phyloP scores from a whole-genome alignment of 2,113 vertebrate species.

The Chrysemys picta region DNA sequence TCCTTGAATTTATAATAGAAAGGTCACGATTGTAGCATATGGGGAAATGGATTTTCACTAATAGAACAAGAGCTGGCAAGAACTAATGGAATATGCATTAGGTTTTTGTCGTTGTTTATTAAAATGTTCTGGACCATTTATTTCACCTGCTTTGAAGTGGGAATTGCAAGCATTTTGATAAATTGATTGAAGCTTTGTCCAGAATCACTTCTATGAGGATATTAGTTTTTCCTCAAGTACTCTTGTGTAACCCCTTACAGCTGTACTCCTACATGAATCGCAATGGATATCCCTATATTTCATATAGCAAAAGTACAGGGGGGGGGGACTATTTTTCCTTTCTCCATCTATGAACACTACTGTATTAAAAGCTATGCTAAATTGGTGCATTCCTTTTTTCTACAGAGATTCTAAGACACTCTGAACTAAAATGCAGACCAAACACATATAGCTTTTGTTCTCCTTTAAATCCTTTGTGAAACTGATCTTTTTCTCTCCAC shows the following conservation, averaged over 20 bases:
- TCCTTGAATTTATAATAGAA: conserved; percentile 51
- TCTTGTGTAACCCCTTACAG: neutral
- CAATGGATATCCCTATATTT: neutral
- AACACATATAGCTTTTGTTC: neutral
- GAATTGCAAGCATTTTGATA: neutral
- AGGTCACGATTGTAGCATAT: conserved; percentile 47
- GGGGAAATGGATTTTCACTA: neutral
- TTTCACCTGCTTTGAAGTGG: neutral
- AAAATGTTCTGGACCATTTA: neutral
- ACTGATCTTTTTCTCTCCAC: neutral
- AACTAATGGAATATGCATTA: conserved; percentile 1
- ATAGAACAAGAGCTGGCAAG: neutral
- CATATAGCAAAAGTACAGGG: neutral
- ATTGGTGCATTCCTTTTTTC: neutral
- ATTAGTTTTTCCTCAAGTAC: neutral
- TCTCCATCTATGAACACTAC: neutral
- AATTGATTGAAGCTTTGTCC: neutral
- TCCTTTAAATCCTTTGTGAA: neutral
- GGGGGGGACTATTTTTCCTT: neutral
- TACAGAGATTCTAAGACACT: neutral
- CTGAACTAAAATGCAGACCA: neutral
- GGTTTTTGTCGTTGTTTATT: neutral
- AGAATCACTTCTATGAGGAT: neutral
- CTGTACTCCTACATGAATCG: neutral
- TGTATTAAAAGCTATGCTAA: neutral